Conservation (phyloP, 2,797 vertebrate species). For the Babyrousa celebensis region DNA sequence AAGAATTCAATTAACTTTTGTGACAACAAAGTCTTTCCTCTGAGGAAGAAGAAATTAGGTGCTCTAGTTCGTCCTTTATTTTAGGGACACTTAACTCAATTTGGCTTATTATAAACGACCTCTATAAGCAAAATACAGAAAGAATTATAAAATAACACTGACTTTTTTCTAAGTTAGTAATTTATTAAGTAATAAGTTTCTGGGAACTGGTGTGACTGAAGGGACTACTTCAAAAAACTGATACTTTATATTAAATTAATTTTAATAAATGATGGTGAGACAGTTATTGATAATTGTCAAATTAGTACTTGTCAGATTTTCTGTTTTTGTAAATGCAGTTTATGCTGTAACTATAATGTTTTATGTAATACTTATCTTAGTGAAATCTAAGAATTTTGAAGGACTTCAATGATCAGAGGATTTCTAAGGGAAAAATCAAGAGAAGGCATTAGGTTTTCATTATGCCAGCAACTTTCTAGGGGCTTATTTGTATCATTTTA, state of each 20-base stretch:
- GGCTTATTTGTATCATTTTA: not conserved
- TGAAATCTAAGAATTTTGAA: constrained; percentile 38
- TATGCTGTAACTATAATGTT: constrained; percentile 12
- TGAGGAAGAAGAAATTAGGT: constrained; percentile 81
- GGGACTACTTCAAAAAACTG: not conserved
- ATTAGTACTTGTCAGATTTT: not conserved
- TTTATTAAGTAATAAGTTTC: constrained; percentile 28
- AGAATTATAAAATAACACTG: constrained; percentile 27
- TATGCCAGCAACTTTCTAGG: not conserved
- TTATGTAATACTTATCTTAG: constrained; percentile 58
- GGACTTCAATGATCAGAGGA: not conserved
- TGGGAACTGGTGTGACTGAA: constrained; percentile 15
- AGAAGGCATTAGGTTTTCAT: constrained; percentile 26
- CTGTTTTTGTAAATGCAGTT: not conserved
- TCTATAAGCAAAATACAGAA: constrained; percentile 11
- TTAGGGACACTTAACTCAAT: constrained; percentile 42
- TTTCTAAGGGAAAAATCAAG: not conserved
- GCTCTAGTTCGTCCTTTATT: constrained; percentile 79
- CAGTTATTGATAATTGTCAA: constrained; percentile 16
- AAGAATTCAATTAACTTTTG: constrained; percentile 83
- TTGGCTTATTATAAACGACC: constrained; percentile 48
- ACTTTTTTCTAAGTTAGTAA: constrained; percentile 36
- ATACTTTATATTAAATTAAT: not conserved
- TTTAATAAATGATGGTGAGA: constrained; percentile 40
- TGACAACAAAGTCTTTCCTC: constrained; percentile 70